These are phyloP conservation scores for Microcebus griseorufus DNA, from an alignment of 2,113 vertebrate species.

Conservation along the genomic window DNA sequence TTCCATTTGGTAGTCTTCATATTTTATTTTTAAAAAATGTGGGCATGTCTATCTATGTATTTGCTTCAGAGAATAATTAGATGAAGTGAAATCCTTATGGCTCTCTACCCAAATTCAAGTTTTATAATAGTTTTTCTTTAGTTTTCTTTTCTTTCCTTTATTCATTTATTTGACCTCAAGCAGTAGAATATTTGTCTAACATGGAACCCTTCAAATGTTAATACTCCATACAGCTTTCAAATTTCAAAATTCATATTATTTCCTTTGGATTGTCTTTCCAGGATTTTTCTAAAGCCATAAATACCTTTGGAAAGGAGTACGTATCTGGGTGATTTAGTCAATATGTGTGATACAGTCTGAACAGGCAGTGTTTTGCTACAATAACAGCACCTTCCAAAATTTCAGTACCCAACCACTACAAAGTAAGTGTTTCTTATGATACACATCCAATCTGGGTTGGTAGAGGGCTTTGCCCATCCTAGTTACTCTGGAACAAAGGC, in stretches of 20 bases:
- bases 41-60: background rate
- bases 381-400: background rate
- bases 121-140: background rate
- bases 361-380: background rate
- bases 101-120: background rate
- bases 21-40: background rate
- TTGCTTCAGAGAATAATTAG: background rate
- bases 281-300: background rate
- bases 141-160: background rate
- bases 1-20: background rate
- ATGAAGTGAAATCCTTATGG: background rate
- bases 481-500: background rate
- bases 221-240: background rate
- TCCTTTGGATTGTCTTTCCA: background rate
- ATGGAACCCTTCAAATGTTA: background rate
- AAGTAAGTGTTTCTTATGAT: background rate
- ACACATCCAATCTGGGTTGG: background rate
- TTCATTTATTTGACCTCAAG: background rate
- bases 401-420: background rate
- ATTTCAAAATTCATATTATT: background rate
- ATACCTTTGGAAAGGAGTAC: background rate
- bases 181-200: background rate
- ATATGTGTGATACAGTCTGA: background rate
- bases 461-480: background rate
- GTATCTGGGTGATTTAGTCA: background rate